A percentile compares a stretch with the other conserved stretches of the same genome.
Evolutionary conservation across 2,888 invertebrate genomes (phyloP).

Genomic region (Ypsolopha sequella): DNA sequence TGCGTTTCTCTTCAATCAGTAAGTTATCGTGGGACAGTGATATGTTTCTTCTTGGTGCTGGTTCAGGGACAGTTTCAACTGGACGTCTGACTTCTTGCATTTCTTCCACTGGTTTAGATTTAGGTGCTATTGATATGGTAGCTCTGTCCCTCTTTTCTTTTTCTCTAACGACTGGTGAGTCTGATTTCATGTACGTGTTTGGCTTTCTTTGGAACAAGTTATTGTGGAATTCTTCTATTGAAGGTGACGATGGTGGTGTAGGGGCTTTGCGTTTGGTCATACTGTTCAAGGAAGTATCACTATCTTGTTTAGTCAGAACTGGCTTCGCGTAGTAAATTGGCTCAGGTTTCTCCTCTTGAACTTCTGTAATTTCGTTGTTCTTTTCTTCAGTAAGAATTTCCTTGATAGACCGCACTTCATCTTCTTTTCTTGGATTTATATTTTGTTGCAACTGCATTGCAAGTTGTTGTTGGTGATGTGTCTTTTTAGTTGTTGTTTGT

Average conservation of each 20-base stretch:
- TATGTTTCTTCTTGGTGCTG: slow-evolving; percentile 76
- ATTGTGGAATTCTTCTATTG: slow-evolving; percentile 57
- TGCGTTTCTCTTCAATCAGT: slow-evolving; percentile 73
- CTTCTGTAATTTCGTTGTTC: slow-evolving; percentile 47
- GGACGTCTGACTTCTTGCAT: slow-evolving; percentile 32
- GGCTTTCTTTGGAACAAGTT: slow-evolving; percentile 73
- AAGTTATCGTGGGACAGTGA: slow-evolving; percentile 84
- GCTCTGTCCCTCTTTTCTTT: slow-evolving; percentile 82
- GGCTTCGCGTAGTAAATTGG: slow-evolving; percentile 58
- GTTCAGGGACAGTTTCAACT: slow-evolving; percentile 68
- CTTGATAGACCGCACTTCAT: slow-evolving; percentile 31
- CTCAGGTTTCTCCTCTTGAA: slow-evolving; percentile 48
- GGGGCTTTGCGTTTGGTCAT: slow-evolving; percentile 83
- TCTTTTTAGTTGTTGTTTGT: slow-evolving; percentile 48
- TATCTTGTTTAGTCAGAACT: slow-evolving; percentile 68
- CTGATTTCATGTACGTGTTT: slow-evolving; percentile 67
- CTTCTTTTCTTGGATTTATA: slow-evolving; percentile 34
- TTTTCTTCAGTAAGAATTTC: slow-evolving; percentile 39
- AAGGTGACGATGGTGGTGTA: slow-evolving; percentile 74
- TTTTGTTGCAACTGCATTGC: slow-evolving; percentile 65
- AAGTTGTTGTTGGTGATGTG: slow-evolving; percentile 56
- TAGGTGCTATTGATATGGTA: slow-evolving; percentile 31
- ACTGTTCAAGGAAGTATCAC: slow-evolving; percentile 64
- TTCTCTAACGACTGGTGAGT: slow-evolving; percentile 78
- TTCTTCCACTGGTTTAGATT: slow-evolving; percentile 38